Percentiles rank a stretch among this genome's conserved stretches.
Conservation (phyloP, 1,140 invertebrate genomes). For the Ylistrum balloti region DNA sequence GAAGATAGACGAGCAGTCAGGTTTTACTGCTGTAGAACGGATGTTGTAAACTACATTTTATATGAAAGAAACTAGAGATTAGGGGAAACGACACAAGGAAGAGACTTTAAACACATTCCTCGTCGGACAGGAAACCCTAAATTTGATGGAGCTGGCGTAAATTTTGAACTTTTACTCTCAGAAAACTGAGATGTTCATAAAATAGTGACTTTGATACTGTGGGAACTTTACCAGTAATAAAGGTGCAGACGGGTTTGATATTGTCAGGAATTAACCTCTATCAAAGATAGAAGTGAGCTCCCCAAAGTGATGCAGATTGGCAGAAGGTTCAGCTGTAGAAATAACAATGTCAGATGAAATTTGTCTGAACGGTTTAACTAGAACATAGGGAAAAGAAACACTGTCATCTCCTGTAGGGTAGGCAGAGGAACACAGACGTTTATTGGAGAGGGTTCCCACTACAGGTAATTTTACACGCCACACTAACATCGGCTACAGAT, state of each 20-base stretch:
- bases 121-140: slow-evolving; percentile 7
- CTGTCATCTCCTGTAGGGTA: neutral
- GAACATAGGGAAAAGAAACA: neutral
- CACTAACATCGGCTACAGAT: slow-evolving; percentile 23
- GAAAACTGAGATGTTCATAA: slow-evolving; percentile 24
- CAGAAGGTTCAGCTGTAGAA: neutral
- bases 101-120: neutral
- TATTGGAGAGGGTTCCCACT: neutral
- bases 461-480: neutral
- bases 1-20: neutral
- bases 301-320: neutral
- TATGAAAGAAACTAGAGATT: neutral
- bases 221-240: neutral
- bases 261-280: neutral
- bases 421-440: neutral
- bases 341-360: neutral
- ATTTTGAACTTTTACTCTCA: slow-evolving; percentile 9
- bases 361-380: neutral
- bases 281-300: neutral
- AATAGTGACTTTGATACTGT: neutral
- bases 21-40: neutral
- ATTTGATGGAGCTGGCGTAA: neutral
- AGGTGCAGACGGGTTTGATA: slow-evolving; percentile 22
- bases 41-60: neutral
- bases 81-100: neutral